Percentiles rank a stretch among this genome's conserved stretches.
Evolutionary conservation across 2,888 invertebrate genomes (phyloP).

Genomic region (Nyleta sp.): DNA sequence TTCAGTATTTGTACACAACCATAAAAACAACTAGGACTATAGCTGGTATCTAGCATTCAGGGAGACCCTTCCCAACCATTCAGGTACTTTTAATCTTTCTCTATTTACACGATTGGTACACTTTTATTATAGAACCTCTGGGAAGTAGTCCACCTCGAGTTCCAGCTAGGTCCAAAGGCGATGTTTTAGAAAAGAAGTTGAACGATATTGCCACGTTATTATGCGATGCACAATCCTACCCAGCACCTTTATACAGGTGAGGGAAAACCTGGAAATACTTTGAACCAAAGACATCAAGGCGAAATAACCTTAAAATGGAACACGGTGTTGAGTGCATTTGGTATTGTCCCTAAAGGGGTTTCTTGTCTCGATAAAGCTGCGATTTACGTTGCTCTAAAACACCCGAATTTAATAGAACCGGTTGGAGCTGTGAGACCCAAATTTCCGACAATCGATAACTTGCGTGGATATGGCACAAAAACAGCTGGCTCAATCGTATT

Average conservation of each 20-base stretch:
- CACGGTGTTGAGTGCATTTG: constrained; percentile 29
- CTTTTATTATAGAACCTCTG: constrained; percentile 83
- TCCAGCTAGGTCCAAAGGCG: constrained; percentile 83
- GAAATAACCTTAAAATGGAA: not conserved
- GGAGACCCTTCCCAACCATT: constrained; percentile 31
- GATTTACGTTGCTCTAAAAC: too few relatives aligned
- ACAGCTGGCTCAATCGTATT: constrained; percentile 83
- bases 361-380: constrained; percentile 22
- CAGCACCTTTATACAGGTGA: constrained; percentile 86
- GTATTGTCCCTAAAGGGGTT: constrained; percentile 26
- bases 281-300: too few relatives aligned
- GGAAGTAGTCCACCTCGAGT: constrained; percentile 85
- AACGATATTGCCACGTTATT: constrained; percentile 75
- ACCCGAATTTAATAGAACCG: constrained; percentile 77
- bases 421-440: constrained; percentile 87
- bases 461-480: constrained; percentile 67
- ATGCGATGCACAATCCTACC: constrained; percentile 89
- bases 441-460: constrained; percentile 81
- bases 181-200: constrained; percentile 74
- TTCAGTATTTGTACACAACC: too few relatives aligned
- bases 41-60: constrained; percentile 1
- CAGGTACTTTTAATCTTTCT: constrained; percentile 11
- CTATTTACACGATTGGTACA: not conserved
- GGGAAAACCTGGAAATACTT: constrained; percentile 4
- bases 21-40: not conserved